Evolutionary conservation across 2,888 invertebrate genomes (phyloP), one percentile per base, ranked within the genome.

Genomic region (Drosophila cognata): DNA sequence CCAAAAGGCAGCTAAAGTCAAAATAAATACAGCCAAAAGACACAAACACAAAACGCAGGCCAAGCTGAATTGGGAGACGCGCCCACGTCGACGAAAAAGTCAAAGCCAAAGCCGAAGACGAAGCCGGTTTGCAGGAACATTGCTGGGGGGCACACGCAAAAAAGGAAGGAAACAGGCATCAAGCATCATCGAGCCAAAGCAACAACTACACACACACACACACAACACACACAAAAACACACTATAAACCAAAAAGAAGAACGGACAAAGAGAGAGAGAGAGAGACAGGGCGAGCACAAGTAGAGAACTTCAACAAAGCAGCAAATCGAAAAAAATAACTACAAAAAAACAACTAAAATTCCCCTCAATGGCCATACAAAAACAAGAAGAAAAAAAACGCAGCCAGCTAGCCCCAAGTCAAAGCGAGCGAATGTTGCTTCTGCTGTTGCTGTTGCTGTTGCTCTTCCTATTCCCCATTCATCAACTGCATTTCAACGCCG

Each of bases 401-500:
- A 52, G 38, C 51, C 59, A 69, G 60, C 53, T 65, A 62, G 74
- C 82, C 71, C 53, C 87, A 70, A 71, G 68, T 58, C 60, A 52
- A 64, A 51, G 38, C 57, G 51, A 60, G 16, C 51, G 59, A 73
- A 64, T 74, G 69, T 61, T 75, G 61, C 41, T 75, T 53, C 57
- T 57, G 61, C 25, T 64, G 55, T 18, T 55, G 48, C 59, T 58
- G 60, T 38, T 52, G 52, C 56, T 41, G 50, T 61, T 52, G 56
- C 58, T 75, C 57, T 57, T 81, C 74, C 68, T 79, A 66, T 77
- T 74, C 77, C 77, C 82, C 87, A 87, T 88, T 88, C 87, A 88
- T 88, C 91, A 88, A 89, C 85, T 88, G 90, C 87, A 88, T 89
- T 90, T 86, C 86, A 88, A 85, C 88, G 89, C 89, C 88, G 88